Evolutionary conservation across 2,888 invertebrate genomes (phyloP).

Genomic region (Stenolophus ochropezus): DNA sequence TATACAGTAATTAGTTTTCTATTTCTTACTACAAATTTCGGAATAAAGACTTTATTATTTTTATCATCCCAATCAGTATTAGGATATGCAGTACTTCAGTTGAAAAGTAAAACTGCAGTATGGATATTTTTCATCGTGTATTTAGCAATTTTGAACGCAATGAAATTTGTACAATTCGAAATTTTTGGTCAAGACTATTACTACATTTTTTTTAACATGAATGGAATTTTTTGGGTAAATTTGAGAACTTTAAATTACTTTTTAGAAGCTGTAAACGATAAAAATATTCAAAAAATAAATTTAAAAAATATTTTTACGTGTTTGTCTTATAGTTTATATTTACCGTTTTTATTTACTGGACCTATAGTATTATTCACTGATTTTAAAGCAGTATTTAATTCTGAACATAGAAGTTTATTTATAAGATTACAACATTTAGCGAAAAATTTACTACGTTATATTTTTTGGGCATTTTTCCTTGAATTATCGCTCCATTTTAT

Average conservation of each 20-base stretch:
- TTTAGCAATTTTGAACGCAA: conserved; percentile 69
- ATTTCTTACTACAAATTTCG: conserved; percentile 73
- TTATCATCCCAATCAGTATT: conserved; percentile 77
- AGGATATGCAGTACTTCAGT: conserved; percentile 74
- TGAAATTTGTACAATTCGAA: conserved; percentile 65
- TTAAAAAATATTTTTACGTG: conserved; percentile 73
- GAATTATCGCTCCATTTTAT: conserved; percentile 86
- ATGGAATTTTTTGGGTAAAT: conserved; percentile 82
- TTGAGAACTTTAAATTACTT: conserved; percentile 86
- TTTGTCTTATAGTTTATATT: conserved; percentile 86
- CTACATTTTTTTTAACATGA: conserved; percentile 74
- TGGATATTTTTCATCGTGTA: conserved; percentile 76
- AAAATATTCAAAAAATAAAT: conserved; percentile 67
- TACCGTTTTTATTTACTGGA: conserved; percentile 88
- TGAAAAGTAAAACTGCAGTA: conserved; percentile 73
- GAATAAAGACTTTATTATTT: conserved; percentile 74
- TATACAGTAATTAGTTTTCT: conserved; percentile 74
- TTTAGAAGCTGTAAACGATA: conserved; percentile 75
- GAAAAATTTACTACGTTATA: conserved; percentile 75
- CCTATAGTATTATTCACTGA: conserved; percentile 88
- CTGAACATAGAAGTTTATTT: conserved; percentile 68
- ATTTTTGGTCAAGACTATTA: conserved; percentile 65
- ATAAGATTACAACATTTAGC: conserved; percentile 72
- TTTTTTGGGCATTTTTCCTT: conserved; percentile 81
- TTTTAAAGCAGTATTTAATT: conserved; percentile 73